Evolutionary conservation across 2,888 invertebrate species (phyloP).

Genomic region (Sesamia inferens): DNA sequence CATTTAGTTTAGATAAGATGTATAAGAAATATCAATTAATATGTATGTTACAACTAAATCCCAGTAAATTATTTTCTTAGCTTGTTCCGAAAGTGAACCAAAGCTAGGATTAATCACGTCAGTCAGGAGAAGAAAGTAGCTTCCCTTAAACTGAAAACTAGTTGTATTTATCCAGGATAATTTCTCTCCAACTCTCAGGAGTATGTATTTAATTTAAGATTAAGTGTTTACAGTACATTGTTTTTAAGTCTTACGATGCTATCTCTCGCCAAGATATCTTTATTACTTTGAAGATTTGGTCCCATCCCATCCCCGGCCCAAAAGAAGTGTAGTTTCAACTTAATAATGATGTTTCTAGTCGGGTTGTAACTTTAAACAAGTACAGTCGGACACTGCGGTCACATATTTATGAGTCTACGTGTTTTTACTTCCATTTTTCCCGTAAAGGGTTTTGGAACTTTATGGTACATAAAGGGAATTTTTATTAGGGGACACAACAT

Average conservation of each 20-base stretch:
- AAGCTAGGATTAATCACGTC: slow-evolving; percentile 47
- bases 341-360: slow-evolving; percentile 65
- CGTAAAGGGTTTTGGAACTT: slow-evolving; percentile 55
- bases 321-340: slow-evolving; percentile 62
- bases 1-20: not conserved
- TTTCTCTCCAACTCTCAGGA: slow-evolving; percentile 39
- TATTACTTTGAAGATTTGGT: slow-evolving; percentile 61
- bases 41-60: slow-evolving; percentile 17
- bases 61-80: slow-evolving; percentile 44
- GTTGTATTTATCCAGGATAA: slow-evolving; percentile 47
- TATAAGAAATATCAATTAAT: slow-evolving; percentile 33
- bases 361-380: slow-evolving; percentile 61
- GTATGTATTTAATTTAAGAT: slow-evolving; percentile 60
- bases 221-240: slow-evolving; percentile 58
- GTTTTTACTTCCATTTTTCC: slow-evolving; percentile 60
- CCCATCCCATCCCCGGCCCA: slow-evolving; percentile 32
- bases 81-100: slow-evolving; percentile 34
- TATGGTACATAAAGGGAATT: slow-evolving; percentile 53
- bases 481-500: slow-evolving; percentile 60
- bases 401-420: slow-evolving; percentile 66
- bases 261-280: slow-evolving; percentile 55
- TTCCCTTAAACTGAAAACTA: slow-evolving; percentile 44
- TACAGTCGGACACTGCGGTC: slow-evolving; percentile 60
- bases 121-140: slow-evolving; percentile 37
- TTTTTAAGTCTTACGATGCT: slow-evolving; percentile 59